Base-by-base conservation (phyloP, 2,888 invertebrate genomes). In the Alentia gelatinosa region DNA sequence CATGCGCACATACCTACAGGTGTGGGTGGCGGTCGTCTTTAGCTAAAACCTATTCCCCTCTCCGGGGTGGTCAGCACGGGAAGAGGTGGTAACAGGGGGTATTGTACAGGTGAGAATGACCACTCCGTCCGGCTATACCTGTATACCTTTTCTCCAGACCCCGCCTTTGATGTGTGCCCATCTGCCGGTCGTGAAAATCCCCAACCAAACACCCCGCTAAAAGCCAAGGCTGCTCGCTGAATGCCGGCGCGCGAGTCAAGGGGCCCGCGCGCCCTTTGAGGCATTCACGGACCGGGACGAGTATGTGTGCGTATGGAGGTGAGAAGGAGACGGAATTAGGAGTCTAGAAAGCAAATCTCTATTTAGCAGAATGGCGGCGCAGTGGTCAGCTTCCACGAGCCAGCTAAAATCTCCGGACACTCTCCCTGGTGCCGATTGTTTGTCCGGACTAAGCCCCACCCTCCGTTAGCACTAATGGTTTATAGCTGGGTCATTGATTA, bases 41-140 rank as follows among this genome's bases (percentile, higher is more conserved):
- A n/a, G n/a, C n/a, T n/a, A n/a, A n/a, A n/a, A n/a, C n/a, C n/a
- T n/a, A n/a, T n/a, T n/a, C n/a, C n/a, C n/a, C 30, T 56, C 68
- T 68, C 30, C n/a, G 68, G 56, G 56, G 56, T 56, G 56, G 56
- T 56, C 23, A n/a, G 3, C 12, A 4, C 19, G 56, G 56, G 56
- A n/a, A 56, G 56, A 56, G 56, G 19, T n/a, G 5, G 19, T 3
- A n/a, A 56, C 56, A 56, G 12, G 83, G 33, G 30, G 26, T 30
- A 83, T 35, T 83, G 37, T 83, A 23, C 39, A 40, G 83, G 83
- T 83, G 83, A 40, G 83, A 83, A 83, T 83, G 83, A 39, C 40
- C 35, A 39, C 9, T 50, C 12, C n/a, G 50, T 15, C 50, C n/a
- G 68, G 33, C 68, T 26, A n/a, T 15, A 9, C 68, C 68, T n/a